Percentiles rank a stretch among this genome's conserved stretches.
phyloP scores from a whole-genome alignment of 2,797 vertebrate species.

The Notolabrus celidotus region DNA sequence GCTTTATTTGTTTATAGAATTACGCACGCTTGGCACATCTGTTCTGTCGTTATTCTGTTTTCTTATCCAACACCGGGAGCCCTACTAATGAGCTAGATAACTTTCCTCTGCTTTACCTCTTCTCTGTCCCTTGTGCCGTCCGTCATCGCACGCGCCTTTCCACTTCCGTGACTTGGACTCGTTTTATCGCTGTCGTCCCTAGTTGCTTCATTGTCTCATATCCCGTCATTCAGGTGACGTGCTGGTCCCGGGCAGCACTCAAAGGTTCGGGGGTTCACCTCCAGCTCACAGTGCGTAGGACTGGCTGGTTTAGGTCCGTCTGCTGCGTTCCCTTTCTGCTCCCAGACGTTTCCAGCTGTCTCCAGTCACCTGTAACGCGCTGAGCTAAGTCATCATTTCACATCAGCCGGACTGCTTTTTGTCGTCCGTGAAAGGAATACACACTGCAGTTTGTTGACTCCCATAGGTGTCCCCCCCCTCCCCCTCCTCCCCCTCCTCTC shows the following conservation, averaged over 20 bases:
- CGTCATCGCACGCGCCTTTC: slow-evolving; percentile 79
- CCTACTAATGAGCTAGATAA: slow-evolving; percentile 56
- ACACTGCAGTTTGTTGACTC: slow-evolving; percentile 83
- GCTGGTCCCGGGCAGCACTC: slow-evolving; percentile 59
- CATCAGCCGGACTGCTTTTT: slow-evolving; percentile 70
- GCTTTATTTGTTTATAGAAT: slow-evolving; percentile 53
- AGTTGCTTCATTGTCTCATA: slow-evolving; percentile 79
- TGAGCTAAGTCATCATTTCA: slow-evolving; percentile 71
- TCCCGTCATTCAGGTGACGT: slow-evolving; percentile 72
- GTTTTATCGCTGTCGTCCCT: slow-evolving; percentile 72
- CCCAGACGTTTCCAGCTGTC: slow-evolving; percentile 60
- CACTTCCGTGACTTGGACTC: slow-evolving; percentile 69
- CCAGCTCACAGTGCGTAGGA: slow-evolving; percentile 43
- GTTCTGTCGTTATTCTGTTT: slow-evolving; percentile 42
- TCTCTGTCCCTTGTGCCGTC: slow-evolving; percentile 66
- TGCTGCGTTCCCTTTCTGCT: slow-evolving; percentile 45
- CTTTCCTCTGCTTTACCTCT: slow-evolving; percentile 77
- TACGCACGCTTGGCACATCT: slow-evolving; percentile 64
- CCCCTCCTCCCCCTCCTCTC: slow-evolving; percentile 61
- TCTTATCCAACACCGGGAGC: slow-evolving; percentile 45
- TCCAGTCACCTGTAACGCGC: slow-evolving; percentile 79
- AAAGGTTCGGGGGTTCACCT: slow-evolving; percentile 62
- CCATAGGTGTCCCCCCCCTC: slow-evolving; percentile 73
- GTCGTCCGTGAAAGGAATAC: slow-evolving; percentile 75
- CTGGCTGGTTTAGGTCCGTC: slow-evolving; percentile 27